Base-by-base conservation (phyloP, 2,797 vertebrate genomes). In the Loriculus beryllinus region DNA sequence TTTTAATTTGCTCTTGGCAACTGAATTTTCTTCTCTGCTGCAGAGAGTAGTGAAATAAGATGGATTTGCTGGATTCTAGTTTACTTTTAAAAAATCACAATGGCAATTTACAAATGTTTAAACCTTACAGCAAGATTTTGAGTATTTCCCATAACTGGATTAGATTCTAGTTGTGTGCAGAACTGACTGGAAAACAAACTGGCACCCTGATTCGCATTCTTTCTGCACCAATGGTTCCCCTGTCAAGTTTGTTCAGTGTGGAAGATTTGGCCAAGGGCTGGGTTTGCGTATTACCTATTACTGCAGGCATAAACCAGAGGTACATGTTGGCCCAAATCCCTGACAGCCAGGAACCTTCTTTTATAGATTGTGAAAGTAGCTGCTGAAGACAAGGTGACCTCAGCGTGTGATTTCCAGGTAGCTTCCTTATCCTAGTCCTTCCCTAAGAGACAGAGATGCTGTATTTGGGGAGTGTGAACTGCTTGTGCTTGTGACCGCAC, bases 81-180 rank as follows among this genome's bases (percentile, higher is more conserved):
- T 95, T 65, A 57, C 52, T 82, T 74, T 39, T 40, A 71, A 91
- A 90, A 78, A 79, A 64, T 39, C 85, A 59, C 74, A 78, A 4
- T 65, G 74, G 69, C 39, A 80, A 93, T 95, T 92, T 96, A 60
- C 90, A 71, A 93, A 69, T 67, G 88, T 83, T 95, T 95, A 67
- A 69, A 42, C 47, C 39, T 82, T 82, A 57, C 23, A 78, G 75
- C 42, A 51, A 92, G 57, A 72, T 83, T 93, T 69, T 71, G 60
- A 87, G 60, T 93, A 6, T 87, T 94, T 93, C 56, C 83, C 49
- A 35, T 93, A 96, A 94, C 64, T 85, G 57, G 86, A 96, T 96
- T 93, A 95, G 57, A 78, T 85, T 88, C 79, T 76, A 81, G 76
- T 91, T 93, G 83, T 51, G 76, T 63, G 74, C 63, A 82, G 92